Percentiles rank a stretch among this genome's conserved stretches.
Evolutionary conservation across 2,113 vertebrate species (phyloP).

Genomic region (Cheilinus undulatus): DNA sequence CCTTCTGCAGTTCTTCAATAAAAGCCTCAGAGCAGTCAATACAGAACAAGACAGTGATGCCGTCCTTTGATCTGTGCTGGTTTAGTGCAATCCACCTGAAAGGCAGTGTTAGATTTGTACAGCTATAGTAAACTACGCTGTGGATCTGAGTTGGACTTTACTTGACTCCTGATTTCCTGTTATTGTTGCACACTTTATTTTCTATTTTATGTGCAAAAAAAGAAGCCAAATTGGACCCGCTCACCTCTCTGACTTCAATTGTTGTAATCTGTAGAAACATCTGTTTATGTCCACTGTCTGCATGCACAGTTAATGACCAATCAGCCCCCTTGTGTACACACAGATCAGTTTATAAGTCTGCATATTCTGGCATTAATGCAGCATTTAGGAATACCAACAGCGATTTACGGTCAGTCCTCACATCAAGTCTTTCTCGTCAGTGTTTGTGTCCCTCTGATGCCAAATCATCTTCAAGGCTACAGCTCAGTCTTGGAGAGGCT

Average conservation of each 20-base stretch:
- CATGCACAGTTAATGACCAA: slow-evolving; percentile 43
- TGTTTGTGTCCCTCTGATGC: slow-evolving; percentile 14
- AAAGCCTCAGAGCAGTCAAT: neutral
- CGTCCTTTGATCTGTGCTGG: neutral
- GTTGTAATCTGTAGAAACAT: slow-evolving; percentile 34
- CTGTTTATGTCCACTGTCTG: slow-evolving; percentile 4
- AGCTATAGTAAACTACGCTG: neutral
- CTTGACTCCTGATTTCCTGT: neutral
- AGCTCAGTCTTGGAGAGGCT: slow-evolving; percentile 28
- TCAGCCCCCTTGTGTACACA: slow-evolving; percentile 23
- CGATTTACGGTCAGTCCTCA: neutral
- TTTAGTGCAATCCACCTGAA: neutral
- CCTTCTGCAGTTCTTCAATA: slow-evolving; percentile 2
- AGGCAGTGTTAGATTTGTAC: slow-evolving; percentile 1
- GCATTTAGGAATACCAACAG: slow-evolving; percentile 14
- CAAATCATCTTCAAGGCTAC: slow-evolving; percentile 52
- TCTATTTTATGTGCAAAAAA: slow-evolving; percentile 7
- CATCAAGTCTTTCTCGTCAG: neutral
- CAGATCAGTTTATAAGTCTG: slow-evolving; percentile 32
- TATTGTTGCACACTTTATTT: slow-evolving; percentile 1
- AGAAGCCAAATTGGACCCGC: slow-evolving; percentile 1
- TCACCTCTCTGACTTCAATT: neutral
- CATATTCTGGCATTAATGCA: slow-evolving; percentile 21
- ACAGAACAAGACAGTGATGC: neutral
- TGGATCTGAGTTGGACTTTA: neutral